Conservation (phyloP, 2,113 vertebrate genomes). For the Myxocyprinus asiaticus region DNA sequence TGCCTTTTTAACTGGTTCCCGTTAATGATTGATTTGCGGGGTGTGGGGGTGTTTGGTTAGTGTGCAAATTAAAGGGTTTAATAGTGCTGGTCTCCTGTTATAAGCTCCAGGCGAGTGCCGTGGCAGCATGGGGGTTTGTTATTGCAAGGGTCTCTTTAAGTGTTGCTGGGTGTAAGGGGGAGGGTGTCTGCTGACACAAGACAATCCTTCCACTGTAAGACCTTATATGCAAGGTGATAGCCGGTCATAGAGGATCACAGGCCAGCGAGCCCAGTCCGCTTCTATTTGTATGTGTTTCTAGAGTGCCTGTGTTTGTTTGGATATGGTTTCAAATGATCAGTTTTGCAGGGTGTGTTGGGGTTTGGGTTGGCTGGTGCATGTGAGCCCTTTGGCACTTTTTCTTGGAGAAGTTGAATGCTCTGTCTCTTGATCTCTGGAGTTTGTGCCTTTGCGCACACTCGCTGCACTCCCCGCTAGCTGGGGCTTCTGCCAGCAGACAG, state of each 20-base stretch:
- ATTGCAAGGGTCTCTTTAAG: slow-evolving; percentile 44
- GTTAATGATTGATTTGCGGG: slow-evolving; percentile 66
- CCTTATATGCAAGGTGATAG: slow-evolving; percentile 68
- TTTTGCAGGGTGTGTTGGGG: slow-evolving; percentile 41
- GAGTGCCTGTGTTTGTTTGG: slow-evolving; percentile 41
- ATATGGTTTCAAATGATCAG: slow-evolving; percentile 7
- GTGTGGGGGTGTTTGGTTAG: slow-evolving; percentile 59
- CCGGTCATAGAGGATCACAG: slow-evolving; percentile 52
- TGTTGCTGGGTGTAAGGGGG: slow-evolving; percentile 47
- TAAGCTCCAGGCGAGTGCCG: not conserved
- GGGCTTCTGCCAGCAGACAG: slow-evolving; percentile 47
- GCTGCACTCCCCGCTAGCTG: slow-evolving; percentile 13
- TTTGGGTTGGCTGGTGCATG: slow-evolving; percentile 25
- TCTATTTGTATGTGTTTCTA: slow-evolving; percentile 33
- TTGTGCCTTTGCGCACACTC: not conserved
- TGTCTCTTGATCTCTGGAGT: slow-evolving; percentile 45
- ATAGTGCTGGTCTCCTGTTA: slow-evolving; percentile 37
- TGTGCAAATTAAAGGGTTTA: slow-evolving; percentile 50
- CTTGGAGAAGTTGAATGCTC: not conserved
- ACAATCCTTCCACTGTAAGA: slow-evolving; percentile 57
- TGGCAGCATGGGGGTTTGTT: slow-evolving; percentile 48
- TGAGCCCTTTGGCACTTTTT: slow-evolving; percentile 21
- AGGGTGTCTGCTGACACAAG: slow-evolving; percentile 64
- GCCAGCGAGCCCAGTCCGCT: not conserved
- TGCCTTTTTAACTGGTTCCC: slow-evolving; percentile 62